Conservation (phyloP, 2,113 vertebrate species). For the Speoplatyrhinus poulsoni region DNA sequence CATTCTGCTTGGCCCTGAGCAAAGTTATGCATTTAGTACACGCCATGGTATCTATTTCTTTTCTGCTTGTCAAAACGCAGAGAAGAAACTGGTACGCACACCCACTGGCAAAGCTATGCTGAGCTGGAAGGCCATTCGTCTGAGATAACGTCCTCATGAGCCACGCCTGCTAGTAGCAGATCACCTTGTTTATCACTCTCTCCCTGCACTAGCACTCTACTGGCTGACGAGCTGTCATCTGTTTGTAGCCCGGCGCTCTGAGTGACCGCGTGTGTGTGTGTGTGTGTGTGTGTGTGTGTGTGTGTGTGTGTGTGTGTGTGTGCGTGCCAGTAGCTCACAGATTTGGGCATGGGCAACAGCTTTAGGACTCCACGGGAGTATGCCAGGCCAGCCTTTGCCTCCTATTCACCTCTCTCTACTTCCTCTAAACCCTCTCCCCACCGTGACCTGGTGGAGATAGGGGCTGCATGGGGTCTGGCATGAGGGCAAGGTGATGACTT, state of each 20-base stretch:
- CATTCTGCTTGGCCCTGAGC: background rate
- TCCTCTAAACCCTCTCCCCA: slow-evolving; percentile 21
- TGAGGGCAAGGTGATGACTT: slow-evolving; percentile 51
- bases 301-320: slow-evolving; percentile 12
- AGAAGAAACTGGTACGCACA: no score
- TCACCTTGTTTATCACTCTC: slow-evolving; percentile 37
- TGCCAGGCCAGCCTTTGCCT: slow-evolving; percentile 56
- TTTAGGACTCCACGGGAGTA: slow-evolving; percentile 65
- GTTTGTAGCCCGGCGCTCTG: slow-evolving; percentile 19
- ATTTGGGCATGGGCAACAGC: slow-evolving; percentile 52
- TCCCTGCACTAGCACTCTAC: slow-evolving; percentile 26
- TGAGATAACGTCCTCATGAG: background rate
- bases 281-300: slow-evolving; percentile 18
- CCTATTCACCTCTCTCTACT: slow-evolving; percentile 13
- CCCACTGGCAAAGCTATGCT: background rate
- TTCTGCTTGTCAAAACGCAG: no score
- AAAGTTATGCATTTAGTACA: background rate
- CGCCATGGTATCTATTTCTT: background rate
- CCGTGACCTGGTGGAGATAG: slow-evolving; percentile 10
- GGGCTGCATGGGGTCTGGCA: slow-evolving; percentile 15
- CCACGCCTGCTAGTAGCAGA: slow-evolving; percentile 22
- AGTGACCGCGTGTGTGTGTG: slow-evolving; percentile 9
- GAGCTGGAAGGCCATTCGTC: background rate
- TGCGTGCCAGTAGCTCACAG: slow-evolving; percentile 42
- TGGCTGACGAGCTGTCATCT: slow-evolving; percentile 42